Percentiles rank a stretch among this genome's conserved stretches.
These are phyloP conservation scores for Dromococcyx pavoninus DNA, from an alignment of 2,797 vertebrate genomes.

Conservation along the genomic window DNA sequence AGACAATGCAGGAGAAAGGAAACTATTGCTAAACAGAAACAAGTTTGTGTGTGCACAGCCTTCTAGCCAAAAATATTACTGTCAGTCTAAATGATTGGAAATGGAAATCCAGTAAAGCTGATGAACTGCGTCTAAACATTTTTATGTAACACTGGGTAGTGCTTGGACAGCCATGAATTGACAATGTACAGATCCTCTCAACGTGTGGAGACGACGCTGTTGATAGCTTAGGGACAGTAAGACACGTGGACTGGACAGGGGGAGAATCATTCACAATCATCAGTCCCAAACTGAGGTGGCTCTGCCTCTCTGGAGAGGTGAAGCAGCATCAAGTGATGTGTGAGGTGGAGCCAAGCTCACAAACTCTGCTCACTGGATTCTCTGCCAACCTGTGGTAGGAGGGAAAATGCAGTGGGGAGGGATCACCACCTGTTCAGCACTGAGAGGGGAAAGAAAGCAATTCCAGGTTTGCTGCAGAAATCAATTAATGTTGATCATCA, in stretches of 20 bases:
- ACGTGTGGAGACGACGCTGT: background rate
- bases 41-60: background rate
- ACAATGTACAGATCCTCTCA: too few relatives aligned
- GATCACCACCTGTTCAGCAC: background rate
- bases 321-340: rapidly evolving
- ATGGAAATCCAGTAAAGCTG: background rate
- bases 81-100: background rate
- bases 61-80: background rate
- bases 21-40: background rate
- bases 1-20: background rate
- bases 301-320: background rate
- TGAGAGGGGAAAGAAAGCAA: background rate
- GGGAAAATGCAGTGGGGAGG: background rate
- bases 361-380: background rate
- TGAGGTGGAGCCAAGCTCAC: background rate
- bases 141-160: background rate
- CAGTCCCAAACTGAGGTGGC: background rate
- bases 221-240: background rate
- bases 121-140: background rate
- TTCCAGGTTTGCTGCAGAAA: background rate
- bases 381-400: background rate
- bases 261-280: background rate
- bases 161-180: background rate
- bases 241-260: background rate
- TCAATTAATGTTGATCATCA: background rate